Evolutionary conservation across 2,113 vertebrate species (phyloP).

Genomic region (Pelodiscus sinensis): DNA sequence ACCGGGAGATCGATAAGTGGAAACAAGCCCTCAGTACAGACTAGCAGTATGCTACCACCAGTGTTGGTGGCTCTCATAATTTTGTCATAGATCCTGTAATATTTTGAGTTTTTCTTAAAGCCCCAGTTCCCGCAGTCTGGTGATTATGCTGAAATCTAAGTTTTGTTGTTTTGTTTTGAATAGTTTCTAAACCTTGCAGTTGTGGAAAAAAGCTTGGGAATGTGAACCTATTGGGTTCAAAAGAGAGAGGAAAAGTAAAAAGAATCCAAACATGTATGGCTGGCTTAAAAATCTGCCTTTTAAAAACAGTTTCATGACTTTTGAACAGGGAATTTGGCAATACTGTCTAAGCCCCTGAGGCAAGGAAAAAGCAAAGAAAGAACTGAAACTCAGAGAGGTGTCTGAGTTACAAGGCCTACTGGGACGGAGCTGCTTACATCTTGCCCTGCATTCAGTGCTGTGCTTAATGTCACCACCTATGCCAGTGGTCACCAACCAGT

Average conservation of each 20-base stretch:
- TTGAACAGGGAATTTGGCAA: neutral
- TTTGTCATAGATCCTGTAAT: neutral
- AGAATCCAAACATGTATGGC: neutral
- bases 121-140: neutral
- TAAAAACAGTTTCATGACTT: neutral
- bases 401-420: neutral
- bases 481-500: no score
- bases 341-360: neutral
- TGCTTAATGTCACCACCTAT: neutral
- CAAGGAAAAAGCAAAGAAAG: neutral
- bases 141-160: neutral
- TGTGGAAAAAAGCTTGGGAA: slow-evolving; percentile 14
- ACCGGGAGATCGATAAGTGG: no score
- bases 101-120: neutral
- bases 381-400: neutral
- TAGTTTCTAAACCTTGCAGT: neutral
- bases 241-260: neutral
- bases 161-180: neutral
- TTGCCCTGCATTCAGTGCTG: neutral
- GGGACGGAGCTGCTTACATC: neutral
- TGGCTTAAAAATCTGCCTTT: neutral
- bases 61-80: neutral
- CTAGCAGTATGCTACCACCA: neutral
- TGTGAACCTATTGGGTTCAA: slow-evolving; percentile 20
- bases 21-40: neutral